phyloP scores from a whole-genome alignment of 2,888 invertebrate species.

The Clostera curtula region DNA sequence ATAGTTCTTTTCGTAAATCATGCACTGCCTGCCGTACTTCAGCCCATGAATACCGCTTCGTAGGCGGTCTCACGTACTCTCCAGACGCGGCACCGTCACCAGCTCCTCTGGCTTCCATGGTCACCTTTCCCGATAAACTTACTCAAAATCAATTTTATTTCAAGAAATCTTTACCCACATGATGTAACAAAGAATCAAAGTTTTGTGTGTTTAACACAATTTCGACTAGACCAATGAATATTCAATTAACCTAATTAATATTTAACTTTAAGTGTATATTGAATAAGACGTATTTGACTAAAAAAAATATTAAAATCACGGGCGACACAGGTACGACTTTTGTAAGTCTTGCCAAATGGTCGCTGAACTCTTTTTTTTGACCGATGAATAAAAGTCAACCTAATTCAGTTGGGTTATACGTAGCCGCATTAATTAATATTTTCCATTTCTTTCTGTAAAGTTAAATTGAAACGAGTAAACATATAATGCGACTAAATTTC shows the following conservation, averaged over 20 bases:
- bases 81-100: constrained; percentile 64
- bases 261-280: too few species aligned
- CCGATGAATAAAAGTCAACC: too few species aligned
- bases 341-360: constrained; percentile 38
- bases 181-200: constrained; percentile 31
- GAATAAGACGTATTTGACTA: too few species aligned
- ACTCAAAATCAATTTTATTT: constrained; percentile 23
- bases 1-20: constrained; percentile 85
- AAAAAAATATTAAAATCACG: too few species aligned
- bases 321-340: constrained; percentile 33
- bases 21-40: constrained; percentile 87
- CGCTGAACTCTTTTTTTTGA: constrained; percentile 16
- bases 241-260: constrained; percentile 24
- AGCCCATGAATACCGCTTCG: constrained; percentile 80
- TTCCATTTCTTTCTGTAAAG: too few species aligned
- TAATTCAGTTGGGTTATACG: too few species aligned
- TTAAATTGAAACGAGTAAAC: too few species aligned
- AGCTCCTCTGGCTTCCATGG: constrained; percentile 64
- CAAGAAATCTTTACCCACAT: constrained; percentile 36
- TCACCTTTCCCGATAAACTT: constrained; percentile 13
- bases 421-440: too few species aligned
- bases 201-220: constrained; percentile 16
- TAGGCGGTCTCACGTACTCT: constrained; percentile 45
- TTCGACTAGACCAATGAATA: constrained; percentile 16
- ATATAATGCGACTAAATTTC: too few species aligned